phyloP scores from a whole-genome alignment of 2,113 vertebrate genomes.

The Electrona antarctica region DNA sequence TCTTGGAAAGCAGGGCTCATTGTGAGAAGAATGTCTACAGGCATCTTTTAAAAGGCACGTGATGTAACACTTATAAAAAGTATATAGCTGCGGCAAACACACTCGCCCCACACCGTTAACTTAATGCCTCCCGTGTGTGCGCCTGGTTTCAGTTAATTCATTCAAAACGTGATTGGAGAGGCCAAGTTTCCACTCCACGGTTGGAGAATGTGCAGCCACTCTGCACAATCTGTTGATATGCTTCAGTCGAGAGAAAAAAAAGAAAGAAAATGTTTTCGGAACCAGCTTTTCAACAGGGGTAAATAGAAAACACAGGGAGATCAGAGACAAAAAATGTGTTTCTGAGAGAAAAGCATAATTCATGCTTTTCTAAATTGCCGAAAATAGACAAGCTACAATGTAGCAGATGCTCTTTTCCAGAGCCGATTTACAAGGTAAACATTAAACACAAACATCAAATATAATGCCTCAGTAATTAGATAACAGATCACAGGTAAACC shows the following conservation, averaged over 20 bases:
- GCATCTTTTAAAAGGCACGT: constrained; percentile 24
- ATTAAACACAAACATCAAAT: too few species aligned
- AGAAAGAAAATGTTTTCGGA: constrained; percentile 10
- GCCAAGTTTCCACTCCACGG: constrained; percentile 63
- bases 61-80: constrained; percentile 47
- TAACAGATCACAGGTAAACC: too few species aligned
- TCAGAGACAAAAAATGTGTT: background rate
- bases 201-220: constrained; percentile 31
- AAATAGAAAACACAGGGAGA: background rate
- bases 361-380: too few species aligned
- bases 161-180: constrained; percentile 42
- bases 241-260: background rate
- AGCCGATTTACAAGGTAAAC: too few species aligned
- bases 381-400: too few species aligned
- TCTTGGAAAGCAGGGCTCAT: constrained; percentile 8
- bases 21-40: constrained; percentile 36
- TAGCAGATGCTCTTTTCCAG: too few species aligned
- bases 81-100: constrained; percentile 33
- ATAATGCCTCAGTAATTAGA: too few species aligned
- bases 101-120: constrained; percentile 27
- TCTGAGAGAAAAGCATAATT: too few species aligned
- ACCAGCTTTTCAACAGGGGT: background rate
- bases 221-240: constrained; percentile 12
- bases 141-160: constrained; percentile 66
- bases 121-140: constrained; percentile 49